A percentile compares a stretch with the other conserved stretches of the same genome.
phyloP scores from a whole-genome alignment of 2,113 vertebrate genomes.

The Trichechus manatus region DNA sequence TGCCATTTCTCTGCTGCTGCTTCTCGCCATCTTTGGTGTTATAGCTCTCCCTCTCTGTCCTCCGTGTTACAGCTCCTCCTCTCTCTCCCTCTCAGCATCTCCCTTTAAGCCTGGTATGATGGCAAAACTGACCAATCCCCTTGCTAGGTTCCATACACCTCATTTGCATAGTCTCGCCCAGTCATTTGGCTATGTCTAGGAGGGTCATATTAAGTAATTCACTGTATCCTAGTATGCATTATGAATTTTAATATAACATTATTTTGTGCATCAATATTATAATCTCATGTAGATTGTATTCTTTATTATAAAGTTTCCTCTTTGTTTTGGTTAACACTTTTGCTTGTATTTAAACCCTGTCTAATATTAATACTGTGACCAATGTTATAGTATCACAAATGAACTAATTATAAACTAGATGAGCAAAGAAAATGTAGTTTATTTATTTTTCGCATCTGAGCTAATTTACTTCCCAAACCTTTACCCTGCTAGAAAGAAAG shows the following conservation, averaged over 20 bases:
- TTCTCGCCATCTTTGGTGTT: no score
- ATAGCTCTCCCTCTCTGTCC: no score
- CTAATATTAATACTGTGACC: neutral
- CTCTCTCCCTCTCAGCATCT: no score
- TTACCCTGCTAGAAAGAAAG: neutral
- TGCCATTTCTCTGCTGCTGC: no score
- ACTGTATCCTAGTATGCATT: neutral
- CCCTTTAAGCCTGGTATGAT: no score
- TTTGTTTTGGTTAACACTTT: slow-evolving; percentile 5
- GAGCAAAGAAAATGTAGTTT: neutral
- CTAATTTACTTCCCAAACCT: neutral
- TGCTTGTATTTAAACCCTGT: slow-evolving; percentile 4
- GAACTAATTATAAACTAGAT: neutral
- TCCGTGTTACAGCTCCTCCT: no score
- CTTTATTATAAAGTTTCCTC: neutral
- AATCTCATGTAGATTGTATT: neutral
- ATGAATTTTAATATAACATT: neutral
- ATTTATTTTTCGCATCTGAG: neutral
- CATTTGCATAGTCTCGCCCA: no score
- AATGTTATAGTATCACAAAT: neutral
- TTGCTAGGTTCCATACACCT: no score
- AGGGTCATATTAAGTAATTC: no score
- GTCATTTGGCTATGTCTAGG: no score
- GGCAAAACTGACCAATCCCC: no score
- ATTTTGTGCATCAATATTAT: neutral